Conservation (phyloP, 2,888 invertebrate genomes). For the Halocaridina rubra region DNA sequence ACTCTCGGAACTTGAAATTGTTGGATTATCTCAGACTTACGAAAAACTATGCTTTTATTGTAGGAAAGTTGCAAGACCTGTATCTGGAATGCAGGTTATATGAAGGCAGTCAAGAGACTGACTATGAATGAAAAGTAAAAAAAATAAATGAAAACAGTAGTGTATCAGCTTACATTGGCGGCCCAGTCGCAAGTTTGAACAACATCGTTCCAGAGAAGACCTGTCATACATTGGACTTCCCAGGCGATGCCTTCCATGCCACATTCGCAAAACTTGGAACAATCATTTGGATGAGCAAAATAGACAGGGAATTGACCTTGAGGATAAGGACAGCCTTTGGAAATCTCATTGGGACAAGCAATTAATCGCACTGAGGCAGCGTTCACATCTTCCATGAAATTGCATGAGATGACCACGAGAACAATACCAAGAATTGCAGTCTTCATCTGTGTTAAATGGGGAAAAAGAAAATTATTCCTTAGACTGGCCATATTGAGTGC, state of each 20-base stretch:
- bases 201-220: neutral
- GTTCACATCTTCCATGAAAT: too few species aligned
- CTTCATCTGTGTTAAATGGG: neutral
- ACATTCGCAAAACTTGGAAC: constrained; percentile 4
- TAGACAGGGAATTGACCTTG: neutral
- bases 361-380: too few species aligned
- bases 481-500: too few species aligned
- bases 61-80: too few species aligned
- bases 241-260: neutral
- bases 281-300: neutral
- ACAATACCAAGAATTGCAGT: neutral
- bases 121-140: too few species aligned
- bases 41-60: too few species aligned
- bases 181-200: neutral
- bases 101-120: too few species aligned
- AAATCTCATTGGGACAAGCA: neutral
- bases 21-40: too few species aligned
- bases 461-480: too few species aligned
- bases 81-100: too few species aligned
- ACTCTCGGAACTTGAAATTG: too few species aligned
- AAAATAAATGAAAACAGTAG: too few species aligned
- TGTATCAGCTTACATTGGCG: neutral
- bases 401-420: neutral
- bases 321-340: neutral
- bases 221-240: neutral